Evolutionary conservation across 2,797 vertebrate species (phyloP), one percentile per base, ranked within the genome.

Genomic region (Poeciliopsis gracilis): DNA sequence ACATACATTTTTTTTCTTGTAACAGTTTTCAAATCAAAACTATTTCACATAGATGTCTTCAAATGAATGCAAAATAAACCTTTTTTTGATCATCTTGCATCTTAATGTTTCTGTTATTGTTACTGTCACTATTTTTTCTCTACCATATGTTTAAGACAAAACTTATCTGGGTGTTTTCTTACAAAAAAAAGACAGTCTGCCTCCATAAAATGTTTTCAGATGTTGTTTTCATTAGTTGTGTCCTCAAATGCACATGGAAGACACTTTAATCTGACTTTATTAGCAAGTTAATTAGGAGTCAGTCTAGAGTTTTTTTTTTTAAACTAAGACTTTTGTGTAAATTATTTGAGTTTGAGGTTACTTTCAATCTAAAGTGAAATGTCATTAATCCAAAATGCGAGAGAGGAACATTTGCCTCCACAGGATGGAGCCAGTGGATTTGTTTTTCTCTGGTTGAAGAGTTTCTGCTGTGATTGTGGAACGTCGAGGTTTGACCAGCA

Each of bases 371-470:
- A 10, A 63, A 72, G 70, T 33, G 8, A 61, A 30, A 12, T 2
- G 30, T 72, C 3, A 28, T 47, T 5, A 72, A 28, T 1, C 2
- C 7, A 8, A 33, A 25, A 66, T 36, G 30, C 16, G 73, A 82
- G 57, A 55, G 57, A 55, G 53, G 11, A 59, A 1, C 28, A 5
- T 61, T 38, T 78, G 0, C 69, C 10, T 63, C 84, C 92, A 88
- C 77, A 36, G 81, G 93, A 81, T 92, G 93, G 92, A 3, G 87
- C 74, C 75, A 71, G 80, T 78, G 57, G 49, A 82, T 76, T 76
- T 81, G 28, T 57, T 57, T 57, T 46, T 45, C 43, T 77, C 20
- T 12, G 25, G 1, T 55, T 43, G 0, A 0, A 70, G 8, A 36
- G 30, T 41, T 15, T 36, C 47, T 12, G 45, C 18, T 69, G 5